Percentiles rank a stretch among this genome's conserved stretches.
Conservation (phyloP, 2,797 vertebrate species). For the Phalanger gymnotis region DNA sequence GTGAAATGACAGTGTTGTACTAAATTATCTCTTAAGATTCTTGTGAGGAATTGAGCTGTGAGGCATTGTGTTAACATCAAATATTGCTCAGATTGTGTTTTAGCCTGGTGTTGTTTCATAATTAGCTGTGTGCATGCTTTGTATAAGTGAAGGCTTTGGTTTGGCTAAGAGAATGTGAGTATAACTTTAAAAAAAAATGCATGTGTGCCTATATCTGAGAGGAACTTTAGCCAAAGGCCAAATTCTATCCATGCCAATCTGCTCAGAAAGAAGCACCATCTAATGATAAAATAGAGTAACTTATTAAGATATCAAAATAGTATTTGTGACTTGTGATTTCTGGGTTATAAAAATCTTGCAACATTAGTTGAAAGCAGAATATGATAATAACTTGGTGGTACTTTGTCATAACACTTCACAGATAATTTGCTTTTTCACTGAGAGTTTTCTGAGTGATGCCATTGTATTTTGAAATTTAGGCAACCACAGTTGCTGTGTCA, state of each 20-base stretch:
- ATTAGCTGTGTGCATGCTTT: neutral
- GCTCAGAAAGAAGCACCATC: conserved; percentile 31
- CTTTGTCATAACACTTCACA: neutral
- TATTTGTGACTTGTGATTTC: neutral
- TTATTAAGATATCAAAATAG: neutral
- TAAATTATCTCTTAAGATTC: neutral
- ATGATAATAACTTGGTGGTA: neutral
- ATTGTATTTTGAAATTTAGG: neutral
- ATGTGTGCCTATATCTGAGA: neutral
- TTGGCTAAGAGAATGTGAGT: neutral
- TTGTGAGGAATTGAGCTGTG: neutral
- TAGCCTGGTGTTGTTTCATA: neutral
- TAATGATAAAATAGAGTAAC: conserved; percentile 2
- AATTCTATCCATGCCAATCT: neutral
- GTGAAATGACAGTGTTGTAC: neutral
- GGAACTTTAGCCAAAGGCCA: neutral
- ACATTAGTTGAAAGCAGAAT: neutral
- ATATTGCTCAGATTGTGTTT: neutral
- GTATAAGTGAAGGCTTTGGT: neutral
- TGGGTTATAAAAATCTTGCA: neutral
- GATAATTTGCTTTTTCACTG: neutral
- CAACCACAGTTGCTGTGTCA: neutral
- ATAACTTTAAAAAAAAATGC: neutral
- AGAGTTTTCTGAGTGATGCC: neutral
- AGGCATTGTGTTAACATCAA: neutral